Evolutionary conservation across 2,113 vertebrate genomes (phyloP), one percentile per base, ranked within the genome.

Genomic region (Passer montanus): DNA sequence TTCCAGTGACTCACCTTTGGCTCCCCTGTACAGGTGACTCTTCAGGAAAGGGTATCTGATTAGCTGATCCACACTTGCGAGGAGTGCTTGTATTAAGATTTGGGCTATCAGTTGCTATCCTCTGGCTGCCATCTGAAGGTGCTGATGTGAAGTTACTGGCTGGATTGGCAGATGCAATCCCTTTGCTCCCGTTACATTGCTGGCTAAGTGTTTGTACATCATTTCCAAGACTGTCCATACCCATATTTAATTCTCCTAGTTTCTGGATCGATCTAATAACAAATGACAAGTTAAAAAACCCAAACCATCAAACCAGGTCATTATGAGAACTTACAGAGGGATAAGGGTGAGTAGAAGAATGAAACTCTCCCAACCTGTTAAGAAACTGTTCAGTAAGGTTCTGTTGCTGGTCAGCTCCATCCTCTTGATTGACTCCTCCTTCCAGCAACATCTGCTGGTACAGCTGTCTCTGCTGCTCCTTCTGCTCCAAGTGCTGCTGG

Each of bases 381-480:
- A 99, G 99, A 96, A 99, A 99, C 31, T 99, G 99, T 79, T 99
- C 99, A 0, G 99, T 99, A 84, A 99, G 99, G 95, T 98, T 99
- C 94, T 99, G 98, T 28, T 98, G 98, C 78, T 98, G 98, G 35
- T 98, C 98, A 87, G 98, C 95, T 19, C 98, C 98, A 15, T 99
- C 98, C 70, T 98, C 98, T 11, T 98, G 99, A 95, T 98, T 98
- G 75, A 99, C 99, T 8, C 99, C 99, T 92, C 99, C 99, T 96
- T 99, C 99, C 46, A 99, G 96, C 82, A 99, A 95, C 99, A 99
- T 99, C 91, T 99, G 99, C 96, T 99, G 99, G 93, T 99, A 99
- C 49, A 99, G 97, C 90, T 99, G 99, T 33, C 98, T 97, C 62
- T 99, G 99, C 55, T 99, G 99, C 93, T 99, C 99, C 28, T 99